phyloP scores from a whole-genome alignment of 92 coral and sea anemone genomes.

The Montipora capitata region DNA sequence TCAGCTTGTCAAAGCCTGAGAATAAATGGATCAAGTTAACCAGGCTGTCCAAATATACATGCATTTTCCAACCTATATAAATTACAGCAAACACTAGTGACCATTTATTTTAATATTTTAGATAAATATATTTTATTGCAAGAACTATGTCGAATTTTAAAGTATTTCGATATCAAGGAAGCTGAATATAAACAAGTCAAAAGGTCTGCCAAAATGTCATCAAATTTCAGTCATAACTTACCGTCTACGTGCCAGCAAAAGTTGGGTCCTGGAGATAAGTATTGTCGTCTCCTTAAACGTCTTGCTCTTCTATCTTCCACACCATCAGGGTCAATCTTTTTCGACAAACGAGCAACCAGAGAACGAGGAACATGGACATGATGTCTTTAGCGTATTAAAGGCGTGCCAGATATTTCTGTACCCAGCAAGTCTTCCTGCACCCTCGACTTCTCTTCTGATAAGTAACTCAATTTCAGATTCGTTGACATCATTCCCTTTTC shows the following conservation, averaged over 20 bases:
- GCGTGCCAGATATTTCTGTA: conserved; percentile 47
- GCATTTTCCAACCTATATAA: no score
- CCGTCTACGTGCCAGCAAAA: conserved; percentile 81
- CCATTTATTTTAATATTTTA: no score
- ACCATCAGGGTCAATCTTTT: conserved; percentile 70
- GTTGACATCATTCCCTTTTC: no score
- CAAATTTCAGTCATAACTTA: background rate
- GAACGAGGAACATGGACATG: conserved; percentile 58
- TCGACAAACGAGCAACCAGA: conserved; percentile 52
- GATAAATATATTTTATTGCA: no score
- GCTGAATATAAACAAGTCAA: background rate
- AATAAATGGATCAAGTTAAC: background rate
- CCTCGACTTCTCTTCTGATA: conserved; percentile 38
- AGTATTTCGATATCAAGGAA: background rate
- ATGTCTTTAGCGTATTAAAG: conserved; percentile 49
- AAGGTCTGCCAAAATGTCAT: background rate
- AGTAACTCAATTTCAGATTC: background rate
- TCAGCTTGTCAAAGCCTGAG: conserved; percentile 65
- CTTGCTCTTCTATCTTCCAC: conserved; percentile 61
- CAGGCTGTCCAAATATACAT: background rate
- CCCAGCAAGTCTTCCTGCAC: conserved; percentile 53
- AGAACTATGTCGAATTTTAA: no score
- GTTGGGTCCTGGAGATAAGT: conserved; percentile 69
- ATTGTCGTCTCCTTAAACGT: conserved; percentile 54
- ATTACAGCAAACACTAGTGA: no score